Evolutionary conservation across 2,888 invertebrate species (phyloP).

Genomic region (Cataglyphis rosenhaueri): DNA sequence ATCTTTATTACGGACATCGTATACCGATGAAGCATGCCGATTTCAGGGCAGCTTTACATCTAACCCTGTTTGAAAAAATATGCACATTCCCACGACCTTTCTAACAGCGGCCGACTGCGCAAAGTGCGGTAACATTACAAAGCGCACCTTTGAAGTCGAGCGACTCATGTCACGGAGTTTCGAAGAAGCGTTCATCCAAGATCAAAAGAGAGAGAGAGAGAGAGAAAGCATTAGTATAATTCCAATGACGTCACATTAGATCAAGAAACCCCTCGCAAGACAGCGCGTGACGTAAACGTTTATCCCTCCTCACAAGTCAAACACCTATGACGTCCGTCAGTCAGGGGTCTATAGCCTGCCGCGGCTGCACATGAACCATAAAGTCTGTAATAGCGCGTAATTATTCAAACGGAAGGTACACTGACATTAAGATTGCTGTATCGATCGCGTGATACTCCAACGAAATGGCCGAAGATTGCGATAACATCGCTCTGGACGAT

Average conservation of each 20-base stretch:
- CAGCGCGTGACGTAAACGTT: slow-evolving; percentile 26
- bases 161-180: slow-evolving; percentile 27
- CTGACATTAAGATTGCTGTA: slow-evolving; percentile 66
- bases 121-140: slow-evolving; percentile 46
- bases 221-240: slow-evolving; percentile 11
- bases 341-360: slow-evolving; percentile 51
- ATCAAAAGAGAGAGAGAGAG: not conserved
- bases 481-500: not conserved
- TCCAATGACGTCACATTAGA: slow-evolving; percentile 58
- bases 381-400: slow-evolving; percentile 65
- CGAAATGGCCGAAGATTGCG: slow-evolving; percentile 1
- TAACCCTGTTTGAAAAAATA: slow-evolving; percentile 40
- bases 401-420: slow-evolving; percentile 68
- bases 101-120: slow-evolving; percentile 28
- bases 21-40: slow-evolving; percentile 5
- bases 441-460: slow-evolving; percentile 63
- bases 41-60: slow-evolving; percentile 52
- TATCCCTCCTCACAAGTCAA: slow-evolving; percentile 6
- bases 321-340: slow-evolving; percentile 57
- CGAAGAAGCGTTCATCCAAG: not conserved
- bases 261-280: slow-evolving; percentile 26
- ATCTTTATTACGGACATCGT: slow-evolving; percentile 12
- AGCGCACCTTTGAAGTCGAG: slow-evolving; percentile 33
- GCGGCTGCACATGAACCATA: slow-evolving; percentile 43
- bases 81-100: slow-evolving; percentile 70